These are phyloP conservation scores for Platycnemis pennipes DNA, from an alignment of 2,888 invertebrate species.

Conservation along the genomic window DNA sequence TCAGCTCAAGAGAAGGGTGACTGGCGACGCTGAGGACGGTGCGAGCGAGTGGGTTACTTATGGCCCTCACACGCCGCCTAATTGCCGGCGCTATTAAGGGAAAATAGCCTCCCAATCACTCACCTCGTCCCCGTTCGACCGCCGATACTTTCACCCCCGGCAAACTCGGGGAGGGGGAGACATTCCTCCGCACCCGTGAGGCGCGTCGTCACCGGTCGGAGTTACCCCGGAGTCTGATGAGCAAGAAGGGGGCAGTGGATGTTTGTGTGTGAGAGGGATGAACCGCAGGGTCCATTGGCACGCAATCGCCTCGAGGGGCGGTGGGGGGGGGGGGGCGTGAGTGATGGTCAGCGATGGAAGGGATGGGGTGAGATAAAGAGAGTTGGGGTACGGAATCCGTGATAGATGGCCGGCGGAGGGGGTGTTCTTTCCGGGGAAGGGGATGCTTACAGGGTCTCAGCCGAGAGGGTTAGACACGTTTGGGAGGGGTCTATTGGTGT, in stretches of 20 bases:
- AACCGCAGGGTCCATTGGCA: conserved; percentile 58
- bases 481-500: not conserved
- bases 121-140: conserved; percentile 25
- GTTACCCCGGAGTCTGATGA: conserved; percentile 16
- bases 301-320: conserved; percentile 12
- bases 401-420: not conserved
- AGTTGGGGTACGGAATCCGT: not conserved
- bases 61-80: conserved; percentile 42
- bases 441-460: not conserved
- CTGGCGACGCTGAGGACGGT: not conserved
- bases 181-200: conserved; percentile 15
- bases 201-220: conserved; percentile 43
- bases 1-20: not conserved
- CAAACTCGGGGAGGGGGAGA: not conserved
- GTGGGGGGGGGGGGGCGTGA: not conserved
- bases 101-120: conserved; percentile 56
- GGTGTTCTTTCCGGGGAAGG: conserved; percentile 13
- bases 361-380: conserved; percentile 17
- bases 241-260: too few species aligned
- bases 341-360: not conserved
- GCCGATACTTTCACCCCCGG: not conserved
- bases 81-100: conserved; percentile 54
- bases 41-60: conserved; percentile 27
- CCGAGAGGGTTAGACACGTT: not conserved
- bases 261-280: not conserved